Evolutionary conservation across 1,140 invertebrate species (phyloP), one percentile per base, ranked within the genome.

Genomic region (Sitobion miscanthi): DNA sequence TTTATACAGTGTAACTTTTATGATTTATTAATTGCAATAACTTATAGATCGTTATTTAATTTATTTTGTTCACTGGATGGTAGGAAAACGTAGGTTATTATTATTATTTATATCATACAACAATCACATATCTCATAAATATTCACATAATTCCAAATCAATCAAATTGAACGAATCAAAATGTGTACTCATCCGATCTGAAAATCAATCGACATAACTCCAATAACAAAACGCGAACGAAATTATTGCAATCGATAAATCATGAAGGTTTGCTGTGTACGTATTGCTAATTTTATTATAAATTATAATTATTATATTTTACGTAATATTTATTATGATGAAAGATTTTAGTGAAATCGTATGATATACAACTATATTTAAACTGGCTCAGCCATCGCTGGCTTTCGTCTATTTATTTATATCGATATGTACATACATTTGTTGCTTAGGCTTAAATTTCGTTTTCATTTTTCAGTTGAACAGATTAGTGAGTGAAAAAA

Each of bases 321-420:
- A 77, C 62, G 30, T 77, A 77, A 77, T 77, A 77, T 77, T 82
- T 91, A 91, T 82, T 49, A 49, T 91, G n/a, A 82, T 85, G 91
- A 92, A 92, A 92, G 91, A 92, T 92, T 92, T 92, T 92, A 92
- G 91, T 92, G 91, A 92, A 92, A 92, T 82, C 90, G 90, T 91
- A 47, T 45, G 25, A 91, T 77, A 77, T 45, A 52, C 87, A 38
- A 89, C 49, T 89, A 89, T 87, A 49, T 89, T 89, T 89, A 89
- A 89, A 54, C 49, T 54, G 86, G 49, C 35, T 38, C 35, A 35
- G 35, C n/a, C n/a, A n/a, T 47, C 25, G 35, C n/a, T 23, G 49
- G 49, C 47, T 89, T 62, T 25, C n/a, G 90, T 47, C 62, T 23
- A 45, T 82, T 47, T 82, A 38, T 49, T 45, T 49, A 35, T 89